Percentiles rank a stretch among this genome's conserved stretches.
Conservation (phyloP, 2,888 invertebrate species). For the Matsumyia berberina region DNA sequence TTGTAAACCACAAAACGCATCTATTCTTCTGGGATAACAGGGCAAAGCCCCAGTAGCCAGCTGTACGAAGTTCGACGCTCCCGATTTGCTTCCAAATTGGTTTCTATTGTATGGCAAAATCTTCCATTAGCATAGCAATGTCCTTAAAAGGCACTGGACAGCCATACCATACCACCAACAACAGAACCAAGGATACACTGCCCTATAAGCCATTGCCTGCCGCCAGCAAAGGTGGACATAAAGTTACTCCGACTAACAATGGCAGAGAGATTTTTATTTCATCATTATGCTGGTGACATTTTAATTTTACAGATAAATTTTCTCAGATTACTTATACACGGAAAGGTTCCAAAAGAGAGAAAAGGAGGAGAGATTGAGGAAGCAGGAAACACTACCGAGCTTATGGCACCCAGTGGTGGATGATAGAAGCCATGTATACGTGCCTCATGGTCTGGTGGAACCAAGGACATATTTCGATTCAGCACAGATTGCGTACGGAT, state of each 20-base stretch:
- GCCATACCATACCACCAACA: neutral
- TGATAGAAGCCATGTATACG: neutral
- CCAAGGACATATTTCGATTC: constrained; percentile 28
- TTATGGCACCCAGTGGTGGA: neutral
- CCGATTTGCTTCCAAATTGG: constrained; percentile 68
- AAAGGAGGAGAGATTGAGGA: neutral
- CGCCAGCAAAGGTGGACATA: constrained; percentile 60
- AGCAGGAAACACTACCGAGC: neutral
- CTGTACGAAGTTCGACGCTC: constrained; percentile 45
- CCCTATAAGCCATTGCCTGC: neutral
- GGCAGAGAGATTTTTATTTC: constrained; percentile 68
- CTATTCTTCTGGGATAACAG: constrained; percentile 11
- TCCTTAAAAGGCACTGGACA: constrained; percentile 40
- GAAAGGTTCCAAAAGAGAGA: neutral
- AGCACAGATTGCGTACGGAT: constrained; percentile 19
- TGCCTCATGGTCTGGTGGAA: constrained; percentile 7
- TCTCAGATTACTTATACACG: constrained; percentile 42
- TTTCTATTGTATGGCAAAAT: constrained; percentile 66
- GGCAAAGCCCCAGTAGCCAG: constrained; percentile 14
- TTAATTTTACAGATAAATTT: constrained; percentile 74
- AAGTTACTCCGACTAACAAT: constrained; percentile 58
- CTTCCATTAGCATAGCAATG: constrained; percentile 69
- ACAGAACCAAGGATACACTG: no score
- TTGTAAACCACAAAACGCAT: constrained; percentile 23
- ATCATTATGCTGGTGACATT: constrained; percentile 73